Percentiles rank a stretch among this genome's conserved stretches.
Evolutionary conservation across 2,888 invertebrate genomes (phyloP).

Genomic region (Drosophila colorata): DNA sequence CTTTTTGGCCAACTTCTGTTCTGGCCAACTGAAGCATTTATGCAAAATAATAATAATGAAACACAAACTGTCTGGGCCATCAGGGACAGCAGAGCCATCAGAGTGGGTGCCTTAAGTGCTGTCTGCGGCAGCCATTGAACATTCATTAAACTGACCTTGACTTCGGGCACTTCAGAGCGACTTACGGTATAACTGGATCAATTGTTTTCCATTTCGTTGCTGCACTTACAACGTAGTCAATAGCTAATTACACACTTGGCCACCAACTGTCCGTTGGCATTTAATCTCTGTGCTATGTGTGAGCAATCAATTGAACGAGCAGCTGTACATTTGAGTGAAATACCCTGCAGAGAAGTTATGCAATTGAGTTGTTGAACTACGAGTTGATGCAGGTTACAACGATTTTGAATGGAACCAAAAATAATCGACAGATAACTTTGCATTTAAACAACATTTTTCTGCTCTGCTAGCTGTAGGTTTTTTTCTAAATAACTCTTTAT

Average conservation of each 20-base stretch:
- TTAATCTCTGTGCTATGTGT: conserved; percentile 36
- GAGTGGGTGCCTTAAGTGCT: conserved; percentile 13
- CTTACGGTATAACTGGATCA: not conserved
- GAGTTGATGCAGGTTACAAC: too few relatives aligned
- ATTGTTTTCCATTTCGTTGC: conserved; percentile 23
- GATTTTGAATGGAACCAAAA: too few relatives aligned
- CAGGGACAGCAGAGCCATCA: conserved; percentile 12
- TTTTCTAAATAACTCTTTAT: too few relatives aligned
- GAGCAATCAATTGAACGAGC: conserved; percentile 30
- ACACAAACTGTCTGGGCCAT: conserved; percentile 16
- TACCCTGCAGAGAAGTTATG: not conserved
- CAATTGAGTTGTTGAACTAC: not conserved
- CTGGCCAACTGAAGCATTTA: conserved; percentile 7
- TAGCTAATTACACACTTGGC: conserved; percentile 48
- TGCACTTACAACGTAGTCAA: conserved; percentile 25
- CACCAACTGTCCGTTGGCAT: conserved; percentile 20
- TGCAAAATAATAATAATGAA: conserved; percentile 35
- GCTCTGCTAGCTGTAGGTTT: too few relatives aligned
- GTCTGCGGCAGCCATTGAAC: conserved; percentile 35
- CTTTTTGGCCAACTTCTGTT: conserved; percentile 1
- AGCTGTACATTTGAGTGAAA: not conserved
- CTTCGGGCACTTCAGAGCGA: not conserved
- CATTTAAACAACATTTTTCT: too few relatives aligned
- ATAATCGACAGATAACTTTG: too few relatives aligned
- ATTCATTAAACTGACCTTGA: conserved; percentile 45